Base-by-base conservation (phyloP, 2,888 invertebrate genomes). In the Aporophyla lueneburgensis region DNA sequence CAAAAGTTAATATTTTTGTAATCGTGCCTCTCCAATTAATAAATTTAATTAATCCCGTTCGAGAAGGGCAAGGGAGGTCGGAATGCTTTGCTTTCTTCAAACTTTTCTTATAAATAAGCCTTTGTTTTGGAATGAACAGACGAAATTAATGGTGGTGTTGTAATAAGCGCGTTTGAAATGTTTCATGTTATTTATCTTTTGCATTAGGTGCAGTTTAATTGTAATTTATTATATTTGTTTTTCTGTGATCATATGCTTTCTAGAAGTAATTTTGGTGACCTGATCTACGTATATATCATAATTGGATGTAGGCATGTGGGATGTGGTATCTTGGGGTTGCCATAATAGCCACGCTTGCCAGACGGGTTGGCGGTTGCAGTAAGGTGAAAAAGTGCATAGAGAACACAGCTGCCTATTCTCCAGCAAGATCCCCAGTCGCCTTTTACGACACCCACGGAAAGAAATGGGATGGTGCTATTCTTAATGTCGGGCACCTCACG, bases 61-160 rank as follows among this genome's bases (percentile, higher is more conserved):
- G 80, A 85, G 83, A 86, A 75, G 63, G 72, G 67, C 59, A 62
- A 65, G 56, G 9, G 75, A 79, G 80, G 82, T 74, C 63, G 87
- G 88, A 88, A 89, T 89, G 87, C 87, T 85, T 81, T 88, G 84
- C 83, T 89, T 88, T 87, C 90, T 88, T 86, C 78, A 80, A 89
- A 89, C 72, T 90, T 89, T 88, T 84, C 84, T 87, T 76, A 72
- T 74, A 84, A 83, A 76, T 83, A 83, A 84, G 54, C 84, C 73
- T 81, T 84, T 86, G 76, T 81, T 80, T 78, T 56, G 56, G 33
- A 71, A 74, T 74, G 63, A 66, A 72, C 68, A 61, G 62, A 74
- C 58, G 54, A 75, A 84, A 84, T 81, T 80, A 76, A 84, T 80
- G 66, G 71, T 49, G 67, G 70, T 77, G 59, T 74, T 73, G 68